phyloP scores from a whole-genome alignment of 2,113 vertebrate species.

The Butorides virescens region DNA sequence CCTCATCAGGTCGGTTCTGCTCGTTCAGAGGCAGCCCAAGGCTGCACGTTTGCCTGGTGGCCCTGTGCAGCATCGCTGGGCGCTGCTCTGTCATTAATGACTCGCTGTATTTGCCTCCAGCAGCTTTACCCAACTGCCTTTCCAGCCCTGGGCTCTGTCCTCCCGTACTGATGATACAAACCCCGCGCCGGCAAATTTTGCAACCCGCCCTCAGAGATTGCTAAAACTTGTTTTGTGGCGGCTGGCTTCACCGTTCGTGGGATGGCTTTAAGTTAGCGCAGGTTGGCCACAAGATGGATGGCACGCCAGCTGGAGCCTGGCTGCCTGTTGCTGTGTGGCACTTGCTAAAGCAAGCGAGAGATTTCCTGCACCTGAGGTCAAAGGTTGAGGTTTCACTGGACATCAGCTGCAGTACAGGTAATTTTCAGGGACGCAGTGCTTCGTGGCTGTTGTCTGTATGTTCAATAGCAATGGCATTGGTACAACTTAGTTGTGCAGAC shows the following conservation, averaged over 20 bases:
- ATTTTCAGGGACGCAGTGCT: neutral
- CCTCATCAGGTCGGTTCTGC: neutral
- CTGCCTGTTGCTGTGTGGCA: no score
- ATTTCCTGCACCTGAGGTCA: neutral
- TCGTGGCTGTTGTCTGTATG: rapidly evolving
- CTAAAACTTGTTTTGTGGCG: neutral
- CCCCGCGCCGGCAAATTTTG: neutral
- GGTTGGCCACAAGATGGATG: neutral
- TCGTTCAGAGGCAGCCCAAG: neutral
- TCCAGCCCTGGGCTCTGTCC: neutral
- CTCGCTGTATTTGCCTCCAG: neutral
- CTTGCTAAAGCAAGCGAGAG: neutral
- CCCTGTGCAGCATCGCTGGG: neutral
- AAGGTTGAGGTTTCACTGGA: neutral
- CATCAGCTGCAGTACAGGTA: neutral
- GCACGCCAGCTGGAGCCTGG: neutral
- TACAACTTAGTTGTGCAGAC: neutral
- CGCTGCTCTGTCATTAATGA: neutral
- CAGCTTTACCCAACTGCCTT: neutral
- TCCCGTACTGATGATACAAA: neutral
- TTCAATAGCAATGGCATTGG: no score
- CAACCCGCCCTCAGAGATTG: neutral
- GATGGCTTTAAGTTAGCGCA: neutral
- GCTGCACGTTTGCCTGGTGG: neutral
- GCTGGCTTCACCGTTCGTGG: neutral